Evolutionary conservation across 2,113 vertebrate species (phyloP).

Genomic region (Capreolus pygargus): DNA sequence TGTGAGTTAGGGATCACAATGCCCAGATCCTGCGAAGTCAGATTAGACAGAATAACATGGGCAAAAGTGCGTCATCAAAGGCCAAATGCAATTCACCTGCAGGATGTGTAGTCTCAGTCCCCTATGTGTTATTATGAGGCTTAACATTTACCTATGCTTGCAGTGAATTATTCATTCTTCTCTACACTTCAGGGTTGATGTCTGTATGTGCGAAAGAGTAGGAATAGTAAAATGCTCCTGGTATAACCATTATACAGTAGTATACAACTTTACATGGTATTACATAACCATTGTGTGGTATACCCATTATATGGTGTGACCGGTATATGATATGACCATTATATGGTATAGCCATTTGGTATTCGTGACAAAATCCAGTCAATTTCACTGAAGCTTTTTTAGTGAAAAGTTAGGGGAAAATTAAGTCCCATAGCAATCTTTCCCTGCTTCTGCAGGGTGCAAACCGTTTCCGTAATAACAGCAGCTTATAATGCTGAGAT

Average conservation of each 20-base stretch:
- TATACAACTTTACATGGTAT: background rate
- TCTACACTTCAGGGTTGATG: background rate
- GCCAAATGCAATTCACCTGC: background rate
- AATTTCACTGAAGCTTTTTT: background rate
- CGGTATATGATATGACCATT: background rate
- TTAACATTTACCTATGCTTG: no score
- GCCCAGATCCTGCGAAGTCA: background rate
- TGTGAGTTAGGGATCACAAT: background rate
- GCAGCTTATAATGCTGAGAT: background rate
- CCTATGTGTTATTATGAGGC: background rate
- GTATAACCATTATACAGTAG: background rate
- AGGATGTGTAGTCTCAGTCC: background rate
- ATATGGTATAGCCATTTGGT: background rate
- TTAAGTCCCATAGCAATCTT: background rate
- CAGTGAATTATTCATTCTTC: fast-evolving
- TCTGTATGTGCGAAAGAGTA: background rate
- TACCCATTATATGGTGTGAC: background rate
- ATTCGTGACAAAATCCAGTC: background rate
- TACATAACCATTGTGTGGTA: background rate
- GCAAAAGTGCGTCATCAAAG: background rate
- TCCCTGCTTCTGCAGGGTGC: background rate
- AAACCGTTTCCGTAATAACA: background rate
- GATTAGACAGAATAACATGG: background rate
- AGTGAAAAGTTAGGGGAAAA: background rate
- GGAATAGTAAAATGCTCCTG: background rate